Evolutionary conservation across 2,113 vertebrate genomes (phyloP), one percentile per base, ranked within the genome.

Genomic region (Pachycephala philippinensis): DNA sequence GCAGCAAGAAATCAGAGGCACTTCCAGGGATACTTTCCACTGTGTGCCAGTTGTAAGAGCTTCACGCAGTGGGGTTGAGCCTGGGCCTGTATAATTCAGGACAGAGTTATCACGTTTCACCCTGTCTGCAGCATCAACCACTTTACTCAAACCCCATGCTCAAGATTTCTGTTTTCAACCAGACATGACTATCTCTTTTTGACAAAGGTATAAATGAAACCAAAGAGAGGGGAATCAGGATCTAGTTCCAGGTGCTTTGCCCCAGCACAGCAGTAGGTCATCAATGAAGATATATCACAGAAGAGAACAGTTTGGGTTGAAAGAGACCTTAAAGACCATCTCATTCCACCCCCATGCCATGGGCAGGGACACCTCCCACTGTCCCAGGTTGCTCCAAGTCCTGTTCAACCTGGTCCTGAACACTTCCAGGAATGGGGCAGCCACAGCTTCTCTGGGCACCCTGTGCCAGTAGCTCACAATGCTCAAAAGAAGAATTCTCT

Each of bases 1-100:
- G 85, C 90, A 96, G 77, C 80, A 84, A 84, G 76, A 89, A 95
- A 94, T 84, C 83, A 96, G 86, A 93, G 65, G 90, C 76, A 87
- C 75, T 96, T 96, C 75, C 90, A 95, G 80, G 64, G 95, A 92
- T 71, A 71, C 52, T 92, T 86, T 95, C 89, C 72, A 77, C 84
- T 49, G 68, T 26, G 7, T 89, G 83, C 80, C 86, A 90, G 47
- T 53, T 84, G 13, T 77, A 76, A 90, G 90, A 87, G 90, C 68
- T 95, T 92, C 93, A 80, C 35, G 75, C 80, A 95, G 75, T 7
- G 2, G 71, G 92, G 75, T 14, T 69, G 79, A 90, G 90, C 57
- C 57, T 53, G 49, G 75, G 71, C 63, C 79, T 94, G 75, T 93
- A 92, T 81, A 88, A 96, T 86, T 95, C 85, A 92, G 90, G 95